Conservation (phyloP, 2,797 vertebrate species). For the Myotis pilosus region DNA sequence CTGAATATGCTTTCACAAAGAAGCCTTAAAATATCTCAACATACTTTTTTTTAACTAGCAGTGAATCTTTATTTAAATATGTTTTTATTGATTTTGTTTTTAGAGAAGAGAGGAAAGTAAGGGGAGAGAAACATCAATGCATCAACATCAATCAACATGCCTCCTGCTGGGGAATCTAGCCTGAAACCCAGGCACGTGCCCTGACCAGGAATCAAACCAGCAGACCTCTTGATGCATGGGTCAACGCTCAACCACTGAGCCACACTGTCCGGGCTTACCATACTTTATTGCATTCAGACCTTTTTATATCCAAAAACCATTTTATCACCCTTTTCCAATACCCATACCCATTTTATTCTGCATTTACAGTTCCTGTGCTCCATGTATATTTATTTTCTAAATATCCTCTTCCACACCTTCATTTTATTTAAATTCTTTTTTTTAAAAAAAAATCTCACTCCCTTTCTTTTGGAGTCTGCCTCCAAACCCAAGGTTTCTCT, state of each 20-base stretch:
- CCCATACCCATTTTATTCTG: conserved; percentile 23
- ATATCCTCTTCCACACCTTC: not conserved
- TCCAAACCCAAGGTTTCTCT: not conserved
- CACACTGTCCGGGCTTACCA: not conserved
- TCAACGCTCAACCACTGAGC: too few relatives aligned
- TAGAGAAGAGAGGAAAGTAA: too few relatives aligned
- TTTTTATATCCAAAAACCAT: conserved; percentile 40
- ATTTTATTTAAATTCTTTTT: conserved; percentile 11
- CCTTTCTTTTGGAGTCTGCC: conserved; percentile 4
- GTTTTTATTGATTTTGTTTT: too few relatives aligned
- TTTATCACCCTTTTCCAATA: not conserved
- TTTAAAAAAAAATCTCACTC: not conserved
- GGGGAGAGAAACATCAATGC: too few relatives aligned
- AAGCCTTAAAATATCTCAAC: conserved; percentile 48
- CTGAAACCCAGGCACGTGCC: too few relatives aligned
- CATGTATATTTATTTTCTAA: not conserved
- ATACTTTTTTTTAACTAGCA: not conserved
- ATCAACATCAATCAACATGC: too few relatives aligned
- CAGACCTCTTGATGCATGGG: too few relatives aligned
- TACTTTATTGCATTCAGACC: not conserved
- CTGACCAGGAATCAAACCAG: too few relatives aligned
- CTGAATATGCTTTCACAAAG: conserved; percentile 15
- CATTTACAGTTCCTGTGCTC: conserved; percentile 30
- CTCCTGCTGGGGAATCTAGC: too few relatives aligned
- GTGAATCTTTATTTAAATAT: too few relatives aligned